Evolutionary conservation across 2,888 invertebrate genomes (phyloP), one percentile per base, ranked within the genome.

Genomic region (Drosophila quasianomalipes): DNA sequence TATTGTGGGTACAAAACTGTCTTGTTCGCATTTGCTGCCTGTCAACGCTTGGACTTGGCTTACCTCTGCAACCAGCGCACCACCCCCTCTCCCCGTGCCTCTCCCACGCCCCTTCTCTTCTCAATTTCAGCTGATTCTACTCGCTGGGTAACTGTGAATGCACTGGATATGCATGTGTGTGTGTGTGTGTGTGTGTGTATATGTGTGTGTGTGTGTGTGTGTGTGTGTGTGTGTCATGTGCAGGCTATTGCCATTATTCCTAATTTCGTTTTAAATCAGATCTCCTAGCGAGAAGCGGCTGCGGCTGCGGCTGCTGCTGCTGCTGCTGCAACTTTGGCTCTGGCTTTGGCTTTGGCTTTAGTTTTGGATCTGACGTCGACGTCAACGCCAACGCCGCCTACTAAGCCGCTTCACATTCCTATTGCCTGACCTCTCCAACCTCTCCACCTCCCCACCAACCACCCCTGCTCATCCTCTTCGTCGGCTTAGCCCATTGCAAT

Each of bases 211-310:
- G 51, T 73, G 77, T 75, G 47, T 69, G 60, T 78, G 55, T 70
- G 62, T 80, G 66, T 74, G 57, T 67, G 69, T 81, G 67, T 81
- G 72, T 88, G 88, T 87, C 89, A 90, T 90, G 89, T 91, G 87
- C 82, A 84, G 79, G 79, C 85, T 82, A 85, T 91, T 82, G 89
- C 91, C 82, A 91, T 91, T 91, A 91, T 91, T 91, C 87, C 91
- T 91, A 91, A 91, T 90, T 91, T 90, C 90, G 81, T 79, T 90
- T 91, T 90, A 91, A 91, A 91, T 91, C 91, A 91, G 88, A 91
- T 91, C 91, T 89, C 71, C 79, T 74, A 74, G 73, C 68, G 57
- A 68, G 70, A 49, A 59, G 66, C 41, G 54, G 60, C 47, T n/a
- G 51, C 63, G 35, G 57, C 14, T 19, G 31, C n/a, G n/a, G n/a